These are phyloP conservation scores for Philaethria dido DNA, from an alignment of 2,888 invertebrate genomes.

Conservation along the genomic window DNA sequence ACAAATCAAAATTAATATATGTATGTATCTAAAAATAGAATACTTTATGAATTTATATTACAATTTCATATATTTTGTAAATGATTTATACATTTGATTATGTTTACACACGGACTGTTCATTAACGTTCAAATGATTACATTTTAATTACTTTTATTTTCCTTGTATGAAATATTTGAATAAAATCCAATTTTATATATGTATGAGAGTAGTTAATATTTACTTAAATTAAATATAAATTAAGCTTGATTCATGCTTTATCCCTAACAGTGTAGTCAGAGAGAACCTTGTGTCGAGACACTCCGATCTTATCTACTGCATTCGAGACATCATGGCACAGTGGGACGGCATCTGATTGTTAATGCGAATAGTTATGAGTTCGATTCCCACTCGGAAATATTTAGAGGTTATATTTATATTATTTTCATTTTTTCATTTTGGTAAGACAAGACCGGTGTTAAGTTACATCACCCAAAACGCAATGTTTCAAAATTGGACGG, in stretches of 20 bases:
- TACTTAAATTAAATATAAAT: not conserved
- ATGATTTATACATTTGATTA: constrained; percentile 11
- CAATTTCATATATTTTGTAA: not conserved
- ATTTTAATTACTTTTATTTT: constrained; percentile 26
- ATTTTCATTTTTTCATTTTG: too few species aligned
- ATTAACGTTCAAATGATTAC: constrained; percentile 23
- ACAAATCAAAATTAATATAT: not conserved
- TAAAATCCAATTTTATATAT: constrained; percentile 6
- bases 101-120: constrained; percentile 3
- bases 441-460: too few species aligned
- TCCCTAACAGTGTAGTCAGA: too few species aligned
- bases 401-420: too few species aligned
- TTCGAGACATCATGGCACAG: too few species aligned
- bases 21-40: not conserved
- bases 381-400: too few species aligned
- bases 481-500: too few species aligned
- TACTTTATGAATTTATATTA: not conserved
- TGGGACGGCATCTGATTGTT: too few species aligned
- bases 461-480: too few species aligned
- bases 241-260: not conserved
- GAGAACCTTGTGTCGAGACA: too few species aligned
- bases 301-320: too few species aligned
- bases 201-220: not conserved
- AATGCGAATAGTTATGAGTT: too few species aligned
- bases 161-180: not conserved